A percentile compares a stretch with the other conserved stretches of the same genome.
Evolutionary conservation across 2,113 vertebrate genomes (phyloP).

Genomic region (Muntiacus muntjak): DNA sequence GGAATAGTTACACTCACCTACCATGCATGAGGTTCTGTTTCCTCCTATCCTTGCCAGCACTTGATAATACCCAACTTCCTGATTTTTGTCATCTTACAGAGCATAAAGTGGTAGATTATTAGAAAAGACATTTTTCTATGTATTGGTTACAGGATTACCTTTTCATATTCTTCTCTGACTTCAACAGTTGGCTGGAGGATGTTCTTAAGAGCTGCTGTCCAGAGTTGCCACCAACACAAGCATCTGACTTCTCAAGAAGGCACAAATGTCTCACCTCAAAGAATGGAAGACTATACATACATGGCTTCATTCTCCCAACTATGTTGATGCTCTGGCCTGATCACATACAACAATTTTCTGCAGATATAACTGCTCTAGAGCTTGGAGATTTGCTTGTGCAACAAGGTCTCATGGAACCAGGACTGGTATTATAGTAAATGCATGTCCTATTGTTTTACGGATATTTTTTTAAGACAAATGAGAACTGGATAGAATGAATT

Average conservation of each 20-base stretch:
- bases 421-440: neutral
- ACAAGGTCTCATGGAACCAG: neutral
- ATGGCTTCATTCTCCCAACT: neutral
- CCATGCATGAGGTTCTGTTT: neutral
- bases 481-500: neutral
- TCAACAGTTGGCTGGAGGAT: neutral
- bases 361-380: neutral
- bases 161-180: neutral
- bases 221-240: neutral
- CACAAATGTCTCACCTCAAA: neutral
- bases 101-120: neutral
- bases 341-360: neutral
- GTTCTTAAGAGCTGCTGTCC: neutral
- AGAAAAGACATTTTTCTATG: neutral
- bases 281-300: neutral
- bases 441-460: neutral
- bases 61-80: neutral
- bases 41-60: neutral
- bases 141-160: neutral
- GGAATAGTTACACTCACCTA: neutral
- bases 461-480: neutral
- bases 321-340: neutral
- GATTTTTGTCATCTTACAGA: neutral
- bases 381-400: conserved; percentile 9
- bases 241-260: neutral